Conservation (phyloP, 1,140 invertebrate genomes). For the Elymnias hypermnestra region DNA sequence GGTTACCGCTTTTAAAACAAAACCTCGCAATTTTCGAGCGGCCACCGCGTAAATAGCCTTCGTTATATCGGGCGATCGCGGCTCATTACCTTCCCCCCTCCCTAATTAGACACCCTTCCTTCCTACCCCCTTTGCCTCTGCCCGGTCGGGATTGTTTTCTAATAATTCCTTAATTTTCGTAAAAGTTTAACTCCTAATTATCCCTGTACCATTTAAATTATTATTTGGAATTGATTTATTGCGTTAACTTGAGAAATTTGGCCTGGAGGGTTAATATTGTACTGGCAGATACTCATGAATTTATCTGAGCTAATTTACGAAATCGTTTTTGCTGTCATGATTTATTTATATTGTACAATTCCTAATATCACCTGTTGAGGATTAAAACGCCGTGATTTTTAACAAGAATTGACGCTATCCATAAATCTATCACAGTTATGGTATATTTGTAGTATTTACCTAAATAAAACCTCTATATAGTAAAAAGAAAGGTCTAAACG, state of each 20-base stretch:
- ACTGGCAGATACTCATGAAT: not conserved
- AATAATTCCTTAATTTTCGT: slow-evolving; percentile 69
- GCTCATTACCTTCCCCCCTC: slow-evolving; percentile 71
- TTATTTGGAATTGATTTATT: slow-evolving; percentile 4
- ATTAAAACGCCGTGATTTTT: too few relatives aligned
- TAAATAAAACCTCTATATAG: too few relatives aligned
- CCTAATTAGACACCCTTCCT: slow-evolving; percentile 69
- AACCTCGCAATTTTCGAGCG: slow-evolving; percentile 71
- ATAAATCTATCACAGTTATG: too few relatives aligned
- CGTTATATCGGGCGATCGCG: slow-evolving; percentile 72
- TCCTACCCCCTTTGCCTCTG: slow-evolving; percentile 34
- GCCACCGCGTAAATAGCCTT: slow-evolving; percentile 71
- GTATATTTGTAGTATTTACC: too few relatives aligned
- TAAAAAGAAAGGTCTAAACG: too few relatives aligned
- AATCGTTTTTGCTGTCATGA: too few relatives aligned
- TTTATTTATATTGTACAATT: too few relatives aligned
- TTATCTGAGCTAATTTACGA: not conserved
- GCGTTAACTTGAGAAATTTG: not conserved
- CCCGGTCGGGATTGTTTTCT: slow-evolving; percentile 63
- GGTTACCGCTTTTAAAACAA: slow-evolving; percentile 73
- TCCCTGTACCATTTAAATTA: slow-evolving; percentile 27
- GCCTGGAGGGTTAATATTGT: not conserved
- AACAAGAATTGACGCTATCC: too few relatives aligned
- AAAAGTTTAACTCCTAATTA: slow-evolving; percentile 55
- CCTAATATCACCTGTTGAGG: too few relatives aligned